Evolutionary conservation across 2,888 invertebrate species (phyloP), one percentile per base, ranked within the genome.

Genomic region (Drosophila mimetica): DNA sequence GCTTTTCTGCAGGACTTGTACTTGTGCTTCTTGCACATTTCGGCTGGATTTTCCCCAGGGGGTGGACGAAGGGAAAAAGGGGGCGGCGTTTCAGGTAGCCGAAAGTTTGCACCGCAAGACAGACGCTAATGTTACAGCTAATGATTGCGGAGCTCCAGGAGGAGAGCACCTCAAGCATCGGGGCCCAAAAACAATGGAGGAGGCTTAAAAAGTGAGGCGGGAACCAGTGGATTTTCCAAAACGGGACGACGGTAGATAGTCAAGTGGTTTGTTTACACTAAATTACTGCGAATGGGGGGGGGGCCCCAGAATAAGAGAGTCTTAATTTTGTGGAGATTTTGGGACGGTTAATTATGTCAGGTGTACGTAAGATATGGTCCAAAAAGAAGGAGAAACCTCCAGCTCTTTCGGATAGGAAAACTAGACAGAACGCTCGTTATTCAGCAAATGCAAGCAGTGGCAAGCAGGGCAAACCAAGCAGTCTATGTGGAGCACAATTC

Each of bases 121-220:
- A 75, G 77, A 70, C 79, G 76, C 71, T 81, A 86, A 86, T 86
- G 76, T 64, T 72, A 54, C 55, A 76, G 76, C 81, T 84, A 86
- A 86, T 82, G 78, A 84, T 64, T 65, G 64, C 36, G 36, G 22
- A 52, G 66, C 34, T 54, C 18, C 66, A n/a, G n/a, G 9, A 34
- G 30, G 9, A n/a, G 6, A 22, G 47, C 34, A 42, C 14, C 14
- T 28, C 20, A n/a, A 28, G 14, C 46, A n/a, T 37, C 60, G 46
- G 28, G 7, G 16, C 47, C 41, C 67, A 57, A 61, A 46, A 61
- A 61, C 60, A 61, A 61, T 61, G 60, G 36, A 60, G 16, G 44
- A n/a, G 61, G 60, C 60, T 61, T 61, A 61, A 46, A 61, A 61
- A 60, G 60, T 14, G 36, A 51, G 34, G 39, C n/a, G 51, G 58